These are phyloP conservation scores for Stomatorhinus walkeri DNA, from an alignment of 2,797 vertebrate genomes.

Conservation along the genomic window DNA sequence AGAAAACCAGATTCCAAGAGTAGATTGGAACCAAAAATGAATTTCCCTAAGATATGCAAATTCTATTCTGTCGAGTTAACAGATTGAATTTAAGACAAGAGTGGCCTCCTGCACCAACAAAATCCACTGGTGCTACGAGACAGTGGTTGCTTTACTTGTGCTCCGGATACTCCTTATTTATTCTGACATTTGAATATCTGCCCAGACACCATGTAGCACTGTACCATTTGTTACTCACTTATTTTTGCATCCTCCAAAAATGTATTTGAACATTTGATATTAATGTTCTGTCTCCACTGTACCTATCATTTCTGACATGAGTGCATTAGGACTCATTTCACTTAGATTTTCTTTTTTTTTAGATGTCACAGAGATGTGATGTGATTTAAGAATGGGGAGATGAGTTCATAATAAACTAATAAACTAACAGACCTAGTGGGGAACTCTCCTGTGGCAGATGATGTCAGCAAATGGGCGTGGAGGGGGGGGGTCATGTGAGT, in stretches of 20 bases:
- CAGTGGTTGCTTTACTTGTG: not conserved
- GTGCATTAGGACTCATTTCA: not conserved
- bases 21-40: constrained; percentile 14
- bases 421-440: not conserved
- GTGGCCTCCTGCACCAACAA: not conserved
- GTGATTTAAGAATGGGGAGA: not conserved
- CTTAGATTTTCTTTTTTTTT: not conserved
- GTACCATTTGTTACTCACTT: not conserved
- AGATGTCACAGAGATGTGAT: not conserved
- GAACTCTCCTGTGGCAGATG: not conserved
- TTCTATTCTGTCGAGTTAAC: constrained; percentile 17
- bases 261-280: not conserved
- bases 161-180: not conserved
- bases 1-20: constrained; percentile 8
- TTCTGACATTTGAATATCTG: not conserved
- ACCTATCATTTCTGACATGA: not conserved
- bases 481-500: not conserved
- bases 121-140: not conserved
- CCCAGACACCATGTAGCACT: not conserved
- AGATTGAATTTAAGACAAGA: not conserved
- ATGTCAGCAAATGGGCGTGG: not conserved
- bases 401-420: not conserved
- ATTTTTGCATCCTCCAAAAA: not conserved
- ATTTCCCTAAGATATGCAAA: constrained; percentile 16
- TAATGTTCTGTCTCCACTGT: not conserved